Base-by-base conservation (phyloP, 1,140 invertebrate species). In the Saxidomus purpurata region DNA sequence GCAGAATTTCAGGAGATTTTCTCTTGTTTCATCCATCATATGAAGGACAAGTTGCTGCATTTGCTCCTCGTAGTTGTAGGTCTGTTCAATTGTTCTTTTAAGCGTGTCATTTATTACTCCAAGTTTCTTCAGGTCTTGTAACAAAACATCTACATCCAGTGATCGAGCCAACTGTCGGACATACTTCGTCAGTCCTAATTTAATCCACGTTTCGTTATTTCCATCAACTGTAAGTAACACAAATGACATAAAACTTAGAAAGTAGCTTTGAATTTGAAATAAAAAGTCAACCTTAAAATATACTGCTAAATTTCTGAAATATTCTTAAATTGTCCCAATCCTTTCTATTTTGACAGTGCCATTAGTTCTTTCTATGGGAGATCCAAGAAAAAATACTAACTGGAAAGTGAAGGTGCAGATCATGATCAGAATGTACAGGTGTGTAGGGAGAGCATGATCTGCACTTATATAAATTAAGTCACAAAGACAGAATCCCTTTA, bases 181-280 rank as follows among this genome's bases (percentile, higher is more conserved):
- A 17, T 43, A 71, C 38, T 28, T 15, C 6, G 67, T 71, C 13
- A 71, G 36, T 38, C 67, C 34, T 17, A 40, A 43, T 40, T 71
- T 71, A 6, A 71, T 71, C 67, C 34, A 40, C 8, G 17, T 71
- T 22, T 71, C 67, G 38, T n/a, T 40, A 19, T 40, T 38, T 1
- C 38, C 34, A 71, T 71, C 67, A 71, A 25, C 67, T 71, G 38
- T 43, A 71, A 71, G 38, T n/a, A 61, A 61, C 6, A 28, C 22
- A n/a, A n/a, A n/a, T n/a, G n/a, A n/a, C n/a, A n/a, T n/a, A 11
- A 13, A 52, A 52, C 11, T 52, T 13, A 13, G 49, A 52, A 52
- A 13, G 22, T n/a, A n/a, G n/a, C n/a, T n/a, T n/a, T n/a, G n/a
- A n/a, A n/a, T n/a, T n/a, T n/a, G n/a, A n/a, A n/a, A n/a, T n/a